Evolutionary conservation across 2,888 invertebrate genomes (phyloP).

Genomic region (Diogma glabrata): DNA sequence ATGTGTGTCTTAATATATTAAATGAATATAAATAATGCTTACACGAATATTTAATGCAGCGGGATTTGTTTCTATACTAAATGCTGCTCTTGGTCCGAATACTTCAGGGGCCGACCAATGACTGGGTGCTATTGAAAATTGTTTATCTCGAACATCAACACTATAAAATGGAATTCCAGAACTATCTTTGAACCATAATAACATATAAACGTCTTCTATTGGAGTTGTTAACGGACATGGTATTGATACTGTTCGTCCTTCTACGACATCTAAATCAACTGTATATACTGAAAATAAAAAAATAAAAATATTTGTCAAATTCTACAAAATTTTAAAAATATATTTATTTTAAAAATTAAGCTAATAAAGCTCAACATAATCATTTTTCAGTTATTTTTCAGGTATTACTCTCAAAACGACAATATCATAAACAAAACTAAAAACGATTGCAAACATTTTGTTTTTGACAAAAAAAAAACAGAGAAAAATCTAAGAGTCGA

Average conservation of each 20-base stretch:
- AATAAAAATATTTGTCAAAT: no score
- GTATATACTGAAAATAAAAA: slow-evolving; percentile 48
- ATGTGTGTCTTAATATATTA: background rate
- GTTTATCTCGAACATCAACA: slow-evolving; percentile 77
- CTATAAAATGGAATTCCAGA: slow-evolving; percentile 76
- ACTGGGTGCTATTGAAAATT: slow-evolving; percentile 62
- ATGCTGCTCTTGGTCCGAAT: slow-evolving; percentile 77
- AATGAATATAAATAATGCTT: no score
- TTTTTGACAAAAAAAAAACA: no score
- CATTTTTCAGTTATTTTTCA: no score
- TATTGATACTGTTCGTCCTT: slow-evolving; percentile 75
- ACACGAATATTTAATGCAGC: slow-evolving; percentile 65
- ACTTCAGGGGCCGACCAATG: slow-evolving; percentile 80
- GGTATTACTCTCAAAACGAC: no score
- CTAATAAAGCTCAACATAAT: no score
- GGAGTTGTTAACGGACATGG: slow-evolving; percentile 78
- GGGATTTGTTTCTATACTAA: slow-evolving; percentile 64
- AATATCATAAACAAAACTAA: no score
- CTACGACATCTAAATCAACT: slow-evolving; percentile 74
- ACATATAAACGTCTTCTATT: slow-evolving; percentile 82
- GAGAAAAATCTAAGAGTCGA: no score
- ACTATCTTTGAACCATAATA: slow-evolving; percentile 83
- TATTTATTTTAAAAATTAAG: no score
- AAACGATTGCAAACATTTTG: no score
- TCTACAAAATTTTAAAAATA: no score